phyloP scores from a whole-genome alignment of 2,113 vertebrate species.

The Falcunculus frontatus region DNA sequence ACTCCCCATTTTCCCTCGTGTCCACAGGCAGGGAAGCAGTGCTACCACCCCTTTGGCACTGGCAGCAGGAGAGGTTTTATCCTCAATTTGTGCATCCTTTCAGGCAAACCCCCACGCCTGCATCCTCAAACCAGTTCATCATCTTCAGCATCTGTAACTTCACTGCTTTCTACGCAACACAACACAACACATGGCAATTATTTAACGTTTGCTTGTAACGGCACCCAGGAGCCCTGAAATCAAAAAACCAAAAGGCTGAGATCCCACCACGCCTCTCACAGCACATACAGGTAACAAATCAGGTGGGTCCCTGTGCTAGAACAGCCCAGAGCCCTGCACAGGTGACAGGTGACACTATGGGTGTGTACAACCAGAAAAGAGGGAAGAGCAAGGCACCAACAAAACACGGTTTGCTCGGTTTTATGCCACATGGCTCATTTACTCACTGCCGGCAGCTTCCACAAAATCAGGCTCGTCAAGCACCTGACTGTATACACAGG shows the following conservation, averaged over 20 bases:
- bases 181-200: rapidly evolving
- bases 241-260: neutral
- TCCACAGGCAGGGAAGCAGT: neutral
- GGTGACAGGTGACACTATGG: neutral
- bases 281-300: rapidly evolving
- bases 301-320: neutral
- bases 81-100: neutral
- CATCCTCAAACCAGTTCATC: neutral
- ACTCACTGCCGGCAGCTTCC: conserved; percentile 42
- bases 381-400: neutral
- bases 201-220: rapidly evolving
- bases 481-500: conserved; percentile 31
- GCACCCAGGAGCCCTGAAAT: neutral
- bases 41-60: neutral
- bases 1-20: neutral
- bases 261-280: neutral
- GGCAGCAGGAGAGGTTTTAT: neutral
- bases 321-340: neutral
- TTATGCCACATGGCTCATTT: conserved; percentile 37
- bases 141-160: neutral
- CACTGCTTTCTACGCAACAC: neutral
- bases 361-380: neutral
- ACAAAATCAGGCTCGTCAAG: neutral
- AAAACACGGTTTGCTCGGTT: neutral
- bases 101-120: neutral